These are phyloP conservation scores for Patella caerulea DNA, from an alignment of 2,888 invertebrate species.

Conservation along the genomic window DNA sequence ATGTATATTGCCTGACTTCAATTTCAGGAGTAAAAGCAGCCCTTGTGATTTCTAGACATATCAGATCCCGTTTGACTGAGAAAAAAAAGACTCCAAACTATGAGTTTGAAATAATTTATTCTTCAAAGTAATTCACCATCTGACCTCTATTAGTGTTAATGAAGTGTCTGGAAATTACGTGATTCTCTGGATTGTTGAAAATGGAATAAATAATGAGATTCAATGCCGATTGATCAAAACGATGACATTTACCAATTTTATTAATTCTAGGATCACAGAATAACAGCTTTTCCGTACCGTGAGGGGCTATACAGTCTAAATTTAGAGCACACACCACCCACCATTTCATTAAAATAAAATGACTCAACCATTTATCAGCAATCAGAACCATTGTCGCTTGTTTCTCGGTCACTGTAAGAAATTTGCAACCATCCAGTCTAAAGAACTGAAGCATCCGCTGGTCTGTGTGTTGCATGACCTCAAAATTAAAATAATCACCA, in stretches of 20 bases:
- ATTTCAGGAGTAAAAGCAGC: too few species aligned
- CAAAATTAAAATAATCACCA: not conserved
- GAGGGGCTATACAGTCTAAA: conserved; percentile 17
- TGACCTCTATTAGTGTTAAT: too few species aligned
- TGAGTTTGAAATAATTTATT: too few species aligned
- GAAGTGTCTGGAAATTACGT: not conserved
- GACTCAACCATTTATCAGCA: not conserved
- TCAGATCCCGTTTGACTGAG: too few species aligned
- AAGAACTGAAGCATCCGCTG: conserved; percentile 13
- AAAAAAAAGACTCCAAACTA: too few species aligned
- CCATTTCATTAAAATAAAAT: conserved; percentile 15
- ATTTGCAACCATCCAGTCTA: conserved; percentile 15
- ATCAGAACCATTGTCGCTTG: conserved; percentile 17
- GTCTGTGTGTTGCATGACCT: conserved; percentile 18
- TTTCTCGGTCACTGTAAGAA: conserved; percentile 7
- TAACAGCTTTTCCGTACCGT: conserved; percentile 9
- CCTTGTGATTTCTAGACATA: too few species aligned
- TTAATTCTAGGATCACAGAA: conserved; percentile 1
- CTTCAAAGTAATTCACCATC: too few species aligned
- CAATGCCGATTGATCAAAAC: conserved; percentile 19
- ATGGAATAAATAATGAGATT: conserved; percentile 16
- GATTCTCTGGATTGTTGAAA: not conserved
- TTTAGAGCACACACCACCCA: conserved; percentile 17
- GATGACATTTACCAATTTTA: conserved; percentile 13
- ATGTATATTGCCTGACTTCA: too few species aligned